phyloP scores from a whole-genome alignment of 2,113 vertebrate genomes.

The Rhagologus leucostigma region DNA sequence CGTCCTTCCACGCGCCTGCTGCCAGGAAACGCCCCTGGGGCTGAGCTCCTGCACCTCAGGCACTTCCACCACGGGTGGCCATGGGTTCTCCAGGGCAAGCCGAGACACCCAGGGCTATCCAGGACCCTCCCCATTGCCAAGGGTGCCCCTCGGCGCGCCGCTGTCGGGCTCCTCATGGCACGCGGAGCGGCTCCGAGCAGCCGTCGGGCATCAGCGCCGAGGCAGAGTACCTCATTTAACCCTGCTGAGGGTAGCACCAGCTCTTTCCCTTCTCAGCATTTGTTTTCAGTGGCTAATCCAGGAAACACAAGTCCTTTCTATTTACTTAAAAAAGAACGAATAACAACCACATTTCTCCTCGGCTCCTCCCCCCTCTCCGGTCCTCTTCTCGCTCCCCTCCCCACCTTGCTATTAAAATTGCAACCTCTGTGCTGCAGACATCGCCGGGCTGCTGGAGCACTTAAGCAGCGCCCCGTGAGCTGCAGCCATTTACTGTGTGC shows the following conservation, averaged over 20 bases:
- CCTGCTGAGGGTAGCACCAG: constrained; percentile 20
- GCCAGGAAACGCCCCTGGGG: background rate
- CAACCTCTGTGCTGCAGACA: constrained; percentile 30
- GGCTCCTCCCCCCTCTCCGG: background rate
- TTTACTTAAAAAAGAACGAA: constrained; percentile 56
- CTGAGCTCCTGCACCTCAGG: background rate
- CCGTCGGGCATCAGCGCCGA: background rate
- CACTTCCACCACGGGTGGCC: rapidly evolving
- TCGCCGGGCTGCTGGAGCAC: background rate
- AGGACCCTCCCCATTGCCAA: rapidly evolving
- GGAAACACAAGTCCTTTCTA: constrained; percentile 51
- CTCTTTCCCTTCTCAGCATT: constrained; percentile 12
- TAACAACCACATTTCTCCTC: constrained; percentile 14
- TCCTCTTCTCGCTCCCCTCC: background rate
- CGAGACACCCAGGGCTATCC: rapidly evolving
- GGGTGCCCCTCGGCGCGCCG: rapidly evolving
- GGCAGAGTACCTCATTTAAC: constrained; percentile 49
- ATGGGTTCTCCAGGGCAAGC: background rate
- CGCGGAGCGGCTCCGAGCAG: rapidly evolving
- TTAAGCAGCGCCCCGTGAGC: constrained; percentile 11
- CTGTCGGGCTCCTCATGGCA: rapidly evolving
- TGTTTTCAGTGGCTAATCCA: constrained; percentile 51
- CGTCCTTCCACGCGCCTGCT: rapidly evolving
- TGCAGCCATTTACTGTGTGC: constrained; percentile 49
- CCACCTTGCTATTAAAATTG: background rate